Conservation (phyloP, 2,113 vertebrate species). For the Chaetorhynchus papuensis region DNA sequence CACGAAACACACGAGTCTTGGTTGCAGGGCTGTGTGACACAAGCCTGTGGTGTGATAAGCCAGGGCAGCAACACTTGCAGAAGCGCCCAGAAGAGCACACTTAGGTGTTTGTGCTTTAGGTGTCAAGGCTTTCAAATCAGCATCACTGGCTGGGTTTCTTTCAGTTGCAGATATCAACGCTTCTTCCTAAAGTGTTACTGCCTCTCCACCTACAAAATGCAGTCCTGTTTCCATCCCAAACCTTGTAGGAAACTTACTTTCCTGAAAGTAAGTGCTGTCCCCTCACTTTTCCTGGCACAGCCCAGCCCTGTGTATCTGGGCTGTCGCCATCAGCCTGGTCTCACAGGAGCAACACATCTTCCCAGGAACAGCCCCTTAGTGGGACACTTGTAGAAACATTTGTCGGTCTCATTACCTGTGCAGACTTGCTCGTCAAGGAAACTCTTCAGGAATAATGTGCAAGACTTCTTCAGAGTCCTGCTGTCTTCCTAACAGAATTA, state of each 20-base stretch:
- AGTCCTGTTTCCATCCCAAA: conserved; percentile 7
- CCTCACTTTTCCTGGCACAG: neutral
- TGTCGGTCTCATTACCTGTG: neutral
- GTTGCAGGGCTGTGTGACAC: neutral
- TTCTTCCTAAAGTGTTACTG: neutral
- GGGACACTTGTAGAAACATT: neutral
- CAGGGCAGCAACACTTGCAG: neutral
- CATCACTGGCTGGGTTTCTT: conserved; percentile 14
- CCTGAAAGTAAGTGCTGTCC: neutral
- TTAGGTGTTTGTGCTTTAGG: neutral
- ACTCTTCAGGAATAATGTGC: neutral
- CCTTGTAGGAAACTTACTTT: neutral
- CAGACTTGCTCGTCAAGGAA: neutral
- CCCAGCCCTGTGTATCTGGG: neutral
- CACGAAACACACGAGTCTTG: neutral
- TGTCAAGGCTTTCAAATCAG: conserved; percentile 34
- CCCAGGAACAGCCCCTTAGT: neutral
- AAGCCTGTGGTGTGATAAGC: neutral
- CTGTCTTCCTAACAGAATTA: neutral
- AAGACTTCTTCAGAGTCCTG: neutral
- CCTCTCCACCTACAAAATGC: conserved; percentile 19
- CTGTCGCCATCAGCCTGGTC: neutral
- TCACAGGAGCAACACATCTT: neutral
- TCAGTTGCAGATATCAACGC: conserved; percentile 29
- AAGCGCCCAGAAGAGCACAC: neutral